Evolutionary conservation across 2,113 vertebrate species (phyloP).

Genomic region (Apaloderma vittatum): DNA sequence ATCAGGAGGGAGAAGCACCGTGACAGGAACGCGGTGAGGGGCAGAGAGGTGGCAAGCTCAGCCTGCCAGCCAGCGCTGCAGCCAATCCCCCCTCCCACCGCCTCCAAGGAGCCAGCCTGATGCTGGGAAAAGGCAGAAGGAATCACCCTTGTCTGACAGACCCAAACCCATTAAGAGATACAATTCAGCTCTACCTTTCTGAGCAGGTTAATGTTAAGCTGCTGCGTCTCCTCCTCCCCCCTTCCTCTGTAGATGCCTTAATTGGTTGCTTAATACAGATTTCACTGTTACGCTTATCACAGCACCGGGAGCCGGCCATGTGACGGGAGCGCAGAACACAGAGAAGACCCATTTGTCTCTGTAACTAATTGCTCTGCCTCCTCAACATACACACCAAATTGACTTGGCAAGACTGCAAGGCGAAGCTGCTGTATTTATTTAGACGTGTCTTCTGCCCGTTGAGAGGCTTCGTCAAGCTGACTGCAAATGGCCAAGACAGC

Average conservation of each 20-base stretch:
- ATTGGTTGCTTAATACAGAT: background rate
- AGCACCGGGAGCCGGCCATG: background rate
- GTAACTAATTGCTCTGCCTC: constrained; percentile 13
- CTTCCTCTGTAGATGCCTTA: background rate
- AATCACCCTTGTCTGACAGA: background rate
- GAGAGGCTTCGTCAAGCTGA: background rate
- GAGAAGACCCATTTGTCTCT: background rate
- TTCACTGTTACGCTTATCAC: background rate
- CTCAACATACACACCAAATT: background rate
- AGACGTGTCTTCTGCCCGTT: background rate
- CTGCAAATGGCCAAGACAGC: background rate
- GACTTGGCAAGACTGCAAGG: background rate
- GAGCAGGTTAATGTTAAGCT: background rate
- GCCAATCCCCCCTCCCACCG: rapidly evolving
- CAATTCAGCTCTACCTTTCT: background rate
- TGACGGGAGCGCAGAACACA: background rate
- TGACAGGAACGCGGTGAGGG: rapidly evolving
- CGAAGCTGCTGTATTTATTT: background rate
- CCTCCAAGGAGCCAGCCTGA: background rate
- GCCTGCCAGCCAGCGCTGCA: background rate
- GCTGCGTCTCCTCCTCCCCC: too few species aligned
- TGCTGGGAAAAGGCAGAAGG: background rate
- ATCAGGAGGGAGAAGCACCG: background rate
- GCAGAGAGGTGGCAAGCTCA: background rate
- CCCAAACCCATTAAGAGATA: background rate